Conservation (phyloP, 2,888 invertebrate genomes). For the Acrocyrtus sp. region DNA sequence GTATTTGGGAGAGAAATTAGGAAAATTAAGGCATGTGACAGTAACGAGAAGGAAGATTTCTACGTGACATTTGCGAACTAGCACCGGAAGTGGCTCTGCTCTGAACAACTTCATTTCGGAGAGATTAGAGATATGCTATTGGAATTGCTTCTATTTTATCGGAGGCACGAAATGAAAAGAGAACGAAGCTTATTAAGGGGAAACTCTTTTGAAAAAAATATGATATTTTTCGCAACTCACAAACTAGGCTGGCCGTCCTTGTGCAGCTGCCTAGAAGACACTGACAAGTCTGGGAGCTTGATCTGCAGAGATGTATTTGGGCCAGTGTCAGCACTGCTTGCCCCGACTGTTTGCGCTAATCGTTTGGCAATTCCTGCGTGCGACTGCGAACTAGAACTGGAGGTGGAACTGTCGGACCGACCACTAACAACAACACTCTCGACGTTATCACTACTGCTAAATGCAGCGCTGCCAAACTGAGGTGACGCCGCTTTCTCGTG, state of each 20-base stretch:
- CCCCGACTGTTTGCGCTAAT: constrained; percentile 41
- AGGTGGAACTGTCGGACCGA: not conserved
- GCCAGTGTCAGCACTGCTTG: constrained; percentile 6
- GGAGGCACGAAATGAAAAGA: too few relatives aligned
- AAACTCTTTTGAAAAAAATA: not conserved
- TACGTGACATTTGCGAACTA: not conserved
- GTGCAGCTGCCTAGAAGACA: constrained; percentile 41
- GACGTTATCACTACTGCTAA: constrained; percentile 1
- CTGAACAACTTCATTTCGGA: too few relatives aligned
- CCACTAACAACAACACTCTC: constrained; percentile 7
- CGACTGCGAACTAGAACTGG: constrained; percentile 3
- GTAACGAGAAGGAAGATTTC: not conserved
- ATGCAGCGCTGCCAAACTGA: constrained; percentile 26
- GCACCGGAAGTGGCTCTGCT: constrained; percentile 10
- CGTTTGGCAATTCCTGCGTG: constrained; percentile 45
- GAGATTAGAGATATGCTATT: too few relatives aligned
- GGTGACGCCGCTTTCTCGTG: constrained; percentile 43
- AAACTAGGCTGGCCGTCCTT: constrained; percentile 41
- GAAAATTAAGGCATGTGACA: constrained; percentile 16
- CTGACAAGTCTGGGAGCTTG: constrained; percentile 16
- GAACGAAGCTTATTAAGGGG: too few relatives aligned
- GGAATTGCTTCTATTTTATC: too few relatives aligned
- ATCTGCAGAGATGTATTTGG: not conserved
- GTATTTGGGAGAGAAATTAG: constrained; percentile 12
- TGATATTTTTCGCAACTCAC: constrained; percentile 38